Evolutionary conservation across 2,888 invertebrate genomes (phyloP).

Genomic region (Cataglyphis livida): DNA sequence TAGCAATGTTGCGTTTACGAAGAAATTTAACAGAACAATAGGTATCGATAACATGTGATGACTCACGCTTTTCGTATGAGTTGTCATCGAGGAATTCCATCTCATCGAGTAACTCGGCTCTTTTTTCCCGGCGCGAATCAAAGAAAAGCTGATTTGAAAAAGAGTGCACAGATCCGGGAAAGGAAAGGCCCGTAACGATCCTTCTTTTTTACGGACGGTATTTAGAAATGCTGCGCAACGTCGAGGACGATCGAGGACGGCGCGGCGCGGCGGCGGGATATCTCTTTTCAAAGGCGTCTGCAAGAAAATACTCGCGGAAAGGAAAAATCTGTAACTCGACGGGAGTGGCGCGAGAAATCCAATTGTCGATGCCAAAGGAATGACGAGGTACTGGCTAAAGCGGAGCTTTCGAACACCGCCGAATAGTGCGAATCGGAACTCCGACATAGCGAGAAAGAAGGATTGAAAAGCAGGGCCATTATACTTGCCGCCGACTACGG

Average conservation of each 20-base stretch:
- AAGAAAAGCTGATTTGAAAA: constrained; percentile 69
- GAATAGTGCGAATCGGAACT: constrained; percentile 53
- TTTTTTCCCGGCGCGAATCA: constrained; percentile 59
- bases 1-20: not conserved
- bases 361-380: constrained; percentile 78
- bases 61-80: constrained; percentile 23
- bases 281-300: constrained; percentile 76
- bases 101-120: not conserved
- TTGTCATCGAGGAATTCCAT: constrained; percentile 34
- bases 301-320: constrained; percentile 78
- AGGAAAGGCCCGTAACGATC: constrained; percentile 64
- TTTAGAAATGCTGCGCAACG: constrained; percentile 62
- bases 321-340: constrained; percentile 80
- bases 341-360: constrained; percentile 79
- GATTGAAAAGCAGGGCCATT: constrained; percentile 56
- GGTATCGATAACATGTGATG: constrained; percentile 14
- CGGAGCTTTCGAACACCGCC: constrained; percentile 48
- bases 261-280: constrained; percentile 47
- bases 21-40: not conserved
- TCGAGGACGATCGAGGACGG: constrained; percentile 52
- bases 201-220: constrained; percentile 62
- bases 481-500: constrained; percentile 34
- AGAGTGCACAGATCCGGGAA: constrained; percentile 51
- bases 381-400: constrained; percentile 45
- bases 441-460: constrained; percentile 37